phyloP scores from a whole-genome alignment of 2,113 vertebrate species.

The Amphiprion ocellaris region DNA sequence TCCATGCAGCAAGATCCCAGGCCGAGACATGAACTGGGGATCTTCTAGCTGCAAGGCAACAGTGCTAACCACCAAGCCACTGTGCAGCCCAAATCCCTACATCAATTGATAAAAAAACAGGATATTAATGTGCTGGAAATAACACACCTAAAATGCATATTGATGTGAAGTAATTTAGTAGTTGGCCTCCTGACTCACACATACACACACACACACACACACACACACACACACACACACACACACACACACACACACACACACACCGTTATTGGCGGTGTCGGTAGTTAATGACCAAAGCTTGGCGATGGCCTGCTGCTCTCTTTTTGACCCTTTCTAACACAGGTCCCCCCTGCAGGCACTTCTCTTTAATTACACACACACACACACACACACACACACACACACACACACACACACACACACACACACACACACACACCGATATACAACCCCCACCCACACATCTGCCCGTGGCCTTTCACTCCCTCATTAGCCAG shows the following conservation, averaged over 20 bases:
- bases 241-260: constrained; percentile 34
- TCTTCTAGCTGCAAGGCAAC: too few relatives aligned
- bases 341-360: constrained; percentile 72
- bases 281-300: constrained; percentile 78
- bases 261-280: constrained; percentile 58
- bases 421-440: constrained; percentile 24
- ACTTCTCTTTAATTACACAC: constrained; percentile 78
- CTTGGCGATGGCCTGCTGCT: constrained; percentile 78
- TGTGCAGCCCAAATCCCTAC: not conserved
- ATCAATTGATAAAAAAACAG: not conserved
- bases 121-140: not conserved
- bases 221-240: constrained; percentile 4
- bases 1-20: too few relatives aligned
- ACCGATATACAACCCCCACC: constrained; percentile 45
- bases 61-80: too few relatives aligned
- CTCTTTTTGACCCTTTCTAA: constrained; percentile 77
- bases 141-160: constrained; percentile 18
- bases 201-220: constrained; percentile 10
- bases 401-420: constrained; percentile 54
- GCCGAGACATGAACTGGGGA: too few relatives aligned
- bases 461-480: constrained; percentile 70
- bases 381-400: constrained; percentile 50
- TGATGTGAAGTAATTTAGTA: constrained; percentile 45
- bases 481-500: constrained; percentile 79
- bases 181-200: constrained; percentile 39